Base-by-base conservation (phyloP, 2,113 vertebrate genomes). In the Phrynosoma blainvillii region DNA sequence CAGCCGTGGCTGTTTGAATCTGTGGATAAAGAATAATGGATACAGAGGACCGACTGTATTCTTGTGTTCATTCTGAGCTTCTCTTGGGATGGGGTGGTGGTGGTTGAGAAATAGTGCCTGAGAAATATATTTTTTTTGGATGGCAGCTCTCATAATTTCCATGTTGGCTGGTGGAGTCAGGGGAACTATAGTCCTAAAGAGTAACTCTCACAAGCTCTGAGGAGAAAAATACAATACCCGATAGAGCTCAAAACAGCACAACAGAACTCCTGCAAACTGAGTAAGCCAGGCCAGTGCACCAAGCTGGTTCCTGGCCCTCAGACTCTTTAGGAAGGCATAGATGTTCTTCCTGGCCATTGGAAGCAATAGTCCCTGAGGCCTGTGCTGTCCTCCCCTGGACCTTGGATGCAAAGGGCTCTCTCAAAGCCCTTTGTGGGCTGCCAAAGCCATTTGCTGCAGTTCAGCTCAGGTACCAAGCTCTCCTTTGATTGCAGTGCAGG, bases 341-440 rank as follows among this genome's bases (percentile, higher is more conserved):
- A 16, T 78, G 83, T 78, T 78, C 56, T 81, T 47, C 65, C 25
- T 30, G 27, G 25, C 59, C 59, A 62, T 71, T 71, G 25, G 68
- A 71, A 71, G 25, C 68, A 7, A 3, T 14, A 62, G 59, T 3
- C 14, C 59, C 59, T 14, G 14, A 62, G 27, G 66, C 23, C 25
- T 3, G 40, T 85, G 82, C 86, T 88, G n/a, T 88, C 66, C 66
- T 70, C 0, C 20, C 76, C 16, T 30, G 27, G 59, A 82, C 79
- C 23, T 7, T 86, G 62, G 82, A 90, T 23, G n/a, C 71, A 30
- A 18, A 87, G 93, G 85, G 65, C 52, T 95, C n/a, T 90, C 88
- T 77, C 40, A 75, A 89, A 82, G 56, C 52, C 74, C 87, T 82
- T 81, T 1, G 54, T 47, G 87, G 82, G 82, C 79, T 30, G 79